phyloP scores from a whole-genome alignment of 2,113 vertebrate genomes.

The Xenopus tropicalis region DNA sequence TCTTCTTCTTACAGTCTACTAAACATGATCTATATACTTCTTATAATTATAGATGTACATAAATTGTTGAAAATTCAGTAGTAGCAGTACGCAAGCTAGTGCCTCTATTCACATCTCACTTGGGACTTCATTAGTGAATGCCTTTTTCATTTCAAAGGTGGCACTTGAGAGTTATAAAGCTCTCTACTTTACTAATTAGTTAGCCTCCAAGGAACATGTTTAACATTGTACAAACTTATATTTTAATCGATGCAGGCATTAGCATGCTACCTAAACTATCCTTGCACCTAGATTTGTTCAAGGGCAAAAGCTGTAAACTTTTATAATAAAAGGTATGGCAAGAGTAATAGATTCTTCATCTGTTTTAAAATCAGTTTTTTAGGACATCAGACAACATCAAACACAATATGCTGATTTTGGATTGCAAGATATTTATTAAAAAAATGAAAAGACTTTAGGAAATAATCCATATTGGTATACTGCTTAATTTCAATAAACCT shows the following conservation, averaged over 20 bases:
- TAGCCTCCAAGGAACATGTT: conserved; percentile 61
- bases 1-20: no score
- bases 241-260: conserved; percentile 65
- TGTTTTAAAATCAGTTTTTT: no score
- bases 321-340: no score
- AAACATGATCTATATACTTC: conserved; percentile 11
- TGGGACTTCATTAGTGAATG: conserved; percentile 72
- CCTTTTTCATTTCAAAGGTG: conserved; percentile 70
- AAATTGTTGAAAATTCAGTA: conserved; percentile 59
- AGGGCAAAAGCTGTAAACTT: conserved; percentile 51
- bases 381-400: no score
- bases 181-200: conserved; percentile 72
- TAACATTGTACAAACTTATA: conserved; percentile 65
- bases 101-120: conserved; percentile 55
- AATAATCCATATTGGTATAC: no score
- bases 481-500: no score
- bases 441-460: no score
- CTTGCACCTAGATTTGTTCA: conserved; percentile 52
- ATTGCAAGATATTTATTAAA: no score
- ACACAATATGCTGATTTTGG: no score
- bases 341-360: no score
- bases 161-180: conserved; percentile 67
- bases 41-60: conserved; percentile 44
- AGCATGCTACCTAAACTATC: conserved; percentile 45
- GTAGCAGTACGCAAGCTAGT: conserved; percentile 44